Conservation (phyloP, 2,888 invertebrate genomes). For the Caradrina clavipalpis region DNA sequence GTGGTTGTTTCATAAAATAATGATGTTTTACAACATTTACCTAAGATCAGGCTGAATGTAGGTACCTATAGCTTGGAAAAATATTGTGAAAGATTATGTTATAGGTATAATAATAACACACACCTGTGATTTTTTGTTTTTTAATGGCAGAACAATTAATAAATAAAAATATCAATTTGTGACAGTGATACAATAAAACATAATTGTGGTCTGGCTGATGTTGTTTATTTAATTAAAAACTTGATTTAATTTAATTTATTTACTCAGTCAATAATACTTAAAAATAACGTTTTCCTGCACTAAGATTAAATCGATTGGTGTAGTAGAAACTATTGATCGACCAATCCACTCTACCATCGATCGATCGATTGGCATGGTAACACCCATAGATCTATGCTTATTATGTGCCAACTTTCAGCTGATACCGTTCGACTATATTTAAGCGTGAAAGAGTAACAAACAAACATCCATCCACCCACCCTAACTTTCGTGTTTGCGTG, state of each 20-base stretch:
- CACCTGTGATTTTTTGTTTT: conserved; percentile 13
- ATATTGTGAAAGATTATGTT: conserved; percentile 8
- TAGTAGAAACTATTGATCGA: too few species aligned
- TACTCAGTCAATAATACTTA: too few species aligned
- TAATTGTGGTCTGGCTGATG: conserved; percentile 12
- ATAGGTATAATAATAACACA: conserved; percentile 5
- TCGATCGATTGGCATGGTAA: too few species aligned
- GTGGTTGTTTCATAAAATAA: background rate
- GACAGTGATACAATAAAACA: conserved; percentile 9
- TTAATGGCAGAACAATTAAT: conserved; percentile 3
- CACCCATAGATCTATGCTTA: too few species aligned
- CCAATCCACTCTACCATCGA: too few species aligned
- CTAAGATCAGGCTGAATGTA: conserved; percentile 10
- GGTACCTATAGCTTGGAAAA: background rate
- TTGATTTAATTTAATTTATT: background rate
- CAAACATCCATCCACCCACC: too few species aligned
- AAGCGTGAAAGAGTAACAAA: too few species aligned
- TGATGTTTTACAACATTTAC: background rate
- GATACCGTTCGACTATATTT: too few species aligned
- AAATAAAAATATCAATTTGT: conserved; percentile 1
- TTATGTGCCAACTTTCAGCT: too few species aligned
- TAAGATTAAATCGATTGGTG: too few species aligned
- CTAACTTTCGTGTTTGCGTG: too few species aligned
- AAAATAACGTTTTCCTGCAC: too few species aligned
- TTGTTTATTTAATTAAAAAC: background rate